These are phyloP conservation scores for Drosophila murphyi DNA, from an alignment of 1,140 invertebrate genomes.

Conservation along the genomic window DNA sequence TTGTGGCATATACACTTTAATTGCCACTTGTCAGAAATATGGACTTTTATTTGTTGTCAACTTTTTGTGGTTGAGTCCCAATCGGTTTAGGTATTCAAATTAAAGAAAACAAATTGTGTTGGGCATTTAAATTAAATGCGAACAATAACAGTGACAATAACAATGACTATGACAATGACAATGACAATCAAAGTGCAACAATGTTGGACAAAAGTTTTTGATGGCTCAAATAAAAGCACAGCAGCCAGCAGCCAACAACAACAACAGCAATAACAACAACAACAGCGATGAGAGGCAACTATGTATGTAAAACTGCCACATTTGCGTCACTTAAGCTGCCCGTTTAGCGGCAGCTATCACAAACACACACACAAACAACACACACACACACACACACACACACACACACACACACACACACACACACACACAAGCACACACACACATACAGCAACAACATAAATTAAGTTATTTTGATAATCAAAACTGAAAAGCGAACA, in stretches of 20 bases:
- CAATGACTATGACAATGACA: neutral
- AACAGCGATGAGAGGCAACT: conserved; percentile 1
- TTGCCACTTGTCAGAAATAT: neutral
- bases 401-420: conserved; percentile 2
- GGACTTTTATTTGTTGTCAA: neutral
- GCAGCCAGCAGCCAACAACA: conserved; percentile 5
- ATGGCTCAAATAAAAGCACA: conserved; percentile 45
- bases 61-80: conserved; percentile 14
- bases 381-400: neutral
- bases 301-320: conserved; percentile 61
- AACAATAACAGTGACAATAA: conserved; percentile 11
- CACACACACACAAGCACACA: conserved; percentile 7
- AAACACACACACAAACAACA: conserved; percentile 5
- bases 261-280: conserved; percentile 13
- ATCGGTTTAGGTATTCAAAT: conserved; percentile 22
- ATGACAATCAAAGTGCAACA: conserved; percentile 70
- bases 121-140: conserved; percentile 56
- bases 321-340: conserved; percentile 77
- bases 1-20: too few relatives aligned
- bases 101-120: conserved; percentile 47
- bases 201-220: conserved; percentile 63
- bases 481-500: conserved; percentile 78
- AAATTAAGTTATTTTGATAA: conserved; percentile 82
- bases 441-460: conserved; percentile 46
- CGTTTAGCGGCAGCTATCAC: conserved; percentile 57